These are phyloP conservation scores for Tillus elongatus DNA, from an alignment of 2,888 invertebrate genomes.

Conservation along the genomic window DNA sequence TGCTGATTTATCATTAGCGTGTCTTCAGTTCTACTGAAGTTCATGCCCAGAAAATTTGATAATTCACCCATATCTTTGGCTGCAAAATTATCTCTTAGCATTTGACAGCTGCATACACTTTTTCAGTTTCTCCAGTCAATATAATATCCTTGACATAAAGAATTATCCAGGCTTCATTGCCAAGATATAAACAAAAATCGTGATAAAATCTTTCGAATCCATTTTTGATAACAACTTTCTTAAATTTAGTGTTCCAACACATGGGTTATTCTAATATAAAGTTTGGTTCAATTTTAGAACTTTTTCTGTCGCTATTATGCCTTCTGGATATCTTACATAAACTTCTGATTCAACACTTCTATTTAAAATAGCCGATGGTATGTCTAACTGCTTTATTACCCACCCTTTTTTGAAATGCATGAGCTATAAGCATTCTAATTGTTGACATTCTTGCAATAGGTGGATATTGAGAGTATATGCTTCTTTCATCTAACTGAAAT, in stretches of 20 bases:
- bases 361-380: constrained; percentile 22
- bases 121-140: too few relatives aligned
- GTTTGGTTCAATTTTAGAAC: constrained; percentile 20
- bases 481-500: too few relatives aligned
- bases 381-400: constrained; percentile 18
- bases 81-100: constrained; percentile 14
- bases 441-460: constrained; percentile 18
- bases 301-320: constrained; percentile 13
- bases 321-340: constrained; percentile 18
- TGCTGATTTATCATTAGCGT: constrained; percentile 15
- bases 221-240: constrained; percentile 15
- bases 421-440: constrained; percentile 18
- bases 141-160: constrained; percentile 20
- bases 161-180: constrained; percentile 10
- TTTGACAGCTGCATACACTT: constrained; percentile 7
- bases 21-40: constrained; percentile 13
- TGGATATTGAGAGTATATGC: constrained; percentile 15
- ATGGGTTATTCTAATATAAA: constrained; percentile 19
- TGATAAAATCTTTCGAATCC: constrained; percentile 12
- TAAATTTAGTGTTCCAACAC: constrained; percentile 16
- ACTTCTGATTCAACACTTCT: constrained; percentile 18
- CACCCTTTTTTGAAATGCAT: constrained; percentile 16
- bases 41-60: constrained; percentile 17
- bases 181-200: constrained; percentile 18
- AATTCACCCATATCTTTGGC: constrained; percentile 17